Conservation (phyloP, 2,113 vertebrate species). For the Pipra filicauda region DNA sequence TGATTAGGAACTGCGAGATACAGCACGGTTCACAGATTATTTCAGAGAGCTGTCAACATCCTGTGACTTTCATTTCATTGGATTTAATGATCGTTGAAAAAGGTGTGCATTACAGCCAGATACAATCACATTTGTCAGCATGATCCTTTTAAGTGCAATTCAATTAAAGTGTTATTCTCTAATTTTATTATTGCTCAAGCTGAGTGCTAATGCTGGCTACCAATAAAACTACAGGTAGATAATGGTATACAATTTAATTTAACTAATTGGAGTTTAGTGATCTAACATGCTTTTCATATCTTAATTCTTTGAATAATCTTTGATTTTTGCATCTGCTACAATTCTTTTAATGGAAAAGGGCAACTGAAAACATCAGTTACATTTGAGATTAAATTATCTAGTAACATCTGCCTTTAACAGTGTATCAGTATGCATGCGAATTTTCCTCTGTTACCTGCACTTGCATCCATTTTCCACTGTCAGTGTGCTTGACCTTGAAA, state of each 20-base stretch:
- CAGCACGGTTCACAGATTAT: slow-evolving; percentile 83
- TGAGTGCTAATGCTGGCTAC: slow-evolving; percentile 83
- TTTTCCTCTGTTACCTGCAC: slow-evolving; percentile 67
- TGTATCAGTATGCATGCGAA: slow-evolving; percentile 72
- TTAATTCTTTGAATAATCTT: slow-evolving; percentile 94
- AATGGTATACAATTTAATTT: slow-evolving; percentile 97
- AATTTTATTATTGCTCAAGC: slow-evolving; percentile 91
- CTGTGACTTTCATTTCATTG: slow-evolving; percentile 89
- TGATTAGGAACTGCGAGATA: slow-evolving; percentile 84
- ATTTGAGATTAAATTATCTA: slow-evolving; percentile 79
- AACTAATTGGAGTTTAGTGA: slow-evolving; percentile 94
- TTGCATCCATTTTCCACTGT: slow-evolving; percentile 61
- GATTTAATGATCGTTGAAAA: slow-evolving; percentile 89
- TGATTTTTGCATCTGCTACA: slow-evolving; percentile 82
- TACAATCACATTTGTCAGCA: slow-evolving; percentile 95
- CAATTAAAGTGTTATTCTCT: slow-evolving; percentile 96
- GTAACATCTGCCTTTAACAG: slow-evolving; percentile 86
- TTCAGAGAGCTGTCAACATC: slow-evolving; percentile 87
- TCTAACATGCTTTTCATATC: slow-evolving; percentile 94
- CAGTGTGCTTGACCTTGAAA: slow-evolving; percentile 72
- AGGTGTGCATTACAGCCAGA: slow-evolving; percentile 88
- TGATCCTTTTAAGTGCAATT: slow-evolving; percentile 99
- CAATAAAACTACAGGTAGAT: slow-evolving; percentile 84
- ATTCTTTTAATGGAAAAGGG: slow-evolving; percentile 88
- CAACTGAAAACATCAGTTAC: slow-evolving; percentile 82